These are phyloP conservation scores for Cyprinodon tularosa DNA, from an alignment of 2,113 vertebrate genomes.

Conservation along the genomic window DNA sequence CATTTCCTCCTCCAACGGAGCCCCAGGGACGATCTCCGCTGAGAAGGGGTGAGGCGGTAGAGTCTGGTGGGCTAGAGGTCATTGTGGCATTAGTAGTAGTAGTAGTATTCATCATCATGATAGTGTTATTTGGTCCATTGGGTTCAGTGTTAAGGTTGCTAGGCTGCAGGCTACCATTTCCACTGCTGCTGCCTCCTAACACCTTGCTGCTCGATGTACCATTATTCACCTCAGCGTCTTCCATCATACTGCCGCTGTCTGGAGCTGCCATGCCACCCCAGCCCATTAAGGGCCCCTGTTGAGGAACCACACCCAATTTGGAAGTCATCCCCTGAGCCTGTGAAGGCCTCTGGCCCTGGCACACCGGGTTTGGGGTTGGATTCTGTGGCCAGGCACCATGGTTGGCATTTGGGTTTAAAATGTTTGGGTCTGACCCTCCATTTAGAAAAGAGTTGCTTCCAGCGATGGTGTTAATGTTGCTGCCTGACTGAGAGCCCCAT, in stretches of 20 bases:
- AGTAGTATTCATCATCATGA: slow-evolving; percentile 84
- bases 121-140: slow-evolving; percentile 99
- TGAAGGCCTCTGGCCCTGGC: slow-evolving; percentile 87
- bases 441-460: slow-evolving; percentile 85
- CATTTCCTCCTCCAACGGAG: slow-evolving; percentile 66
- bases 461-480: slow-evolving; percentile 50
- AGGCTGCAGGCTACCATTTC: slow-evolving; percentile 83
- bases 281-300: slow-evolving; percentile 68
- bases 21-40: slow-evolving; percentile 88
- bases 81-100: slow-evolving; percentile 93
- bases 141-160: slow-evolving; percentile 96
- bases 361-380: slow-evolving; percentile 72
- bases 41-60: slow-evolving; percentile 90
- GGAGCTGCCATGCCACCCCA: slow-evolving; percentile 90
- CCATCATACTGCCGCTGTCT: slow-evolving; percentile 81
- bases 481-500: slow-evolving; percentile 68
- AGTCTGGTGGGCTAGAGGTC: slow-evolving; percentile 99
- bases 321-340: slow-evolving; percentile 91
- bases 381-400: slow-evolving; percentile 90
- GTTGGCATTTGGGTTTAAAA: slow-evolving; percentile 95
- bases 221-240: slow-evolving; percentile 86
- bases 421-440: slow-evolving; percentile 93
- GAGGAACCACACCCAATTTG: slow-evolving; percentile 80
- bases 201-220: slow-evolving; percentile 91
- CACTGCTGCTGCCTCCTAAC: slow-evolving; percentile 82